Evolutionary conservation across 1,140 invertebrate species (phyloP), one percentile per base, ranked within the genome.

Genomic region (Drosophila jambulina): DNA sequence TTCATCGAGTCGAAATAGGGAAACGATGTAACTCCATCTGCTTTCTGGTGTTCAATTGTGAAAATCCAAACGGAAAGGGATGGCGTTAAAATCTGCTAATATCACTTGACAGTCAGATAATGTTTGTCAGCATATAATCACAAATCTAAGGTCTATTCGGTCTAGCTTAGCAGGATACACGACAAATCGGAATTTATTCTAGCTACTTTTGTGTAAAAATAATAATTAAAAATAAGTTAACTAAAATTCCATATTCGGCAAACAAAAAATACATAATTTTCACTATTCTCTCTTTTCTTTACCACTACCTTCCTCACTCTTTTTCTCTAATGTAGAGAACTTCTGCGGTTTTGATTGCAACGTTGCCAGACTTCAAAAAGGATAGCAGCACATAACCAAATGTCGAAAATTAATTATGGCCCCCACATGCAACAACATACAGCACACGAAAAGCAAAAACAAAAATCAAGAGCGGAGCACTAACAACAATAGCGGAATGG

Each of bases 341-440:
- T 63, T 48, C 40, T 77, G 40, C 36, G 45, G 29, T 74, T 56
- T 56, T 72, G 67, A 72, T 60, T 72, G 48, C 75, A 82, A 84
- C 75, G 82, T 85, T 85, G 82, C 82, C 82, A 82, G 78, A 85
- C 58, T 70, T 78, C 75, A 75, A 51, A 42, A 25, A 53, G 27
- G 34, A 62, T 45, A 69, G 27, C 42, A 40, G 25, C 40, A 32
- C 62, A 76, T 38, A 76, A 43, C 65, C 58, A 79, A 69, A 79
- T 43, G 76, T 62, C 76, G 74, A 82, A 83, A 87, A 87, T 87
- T 88, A 87, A 87, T 87, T 83, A 87, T 65, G 45, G 60, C 49
- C 71, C 83, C 65, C 59, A 51, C 45, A 67, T 45, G 78, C 74
- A 45, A 49, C 25, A 51, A 36, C 27, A 51, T 13, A 53, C 21